phyloP scores from a whole-genome alignment of 2,888 invertebrate genomes.

The Pammene aurita region DNA sequence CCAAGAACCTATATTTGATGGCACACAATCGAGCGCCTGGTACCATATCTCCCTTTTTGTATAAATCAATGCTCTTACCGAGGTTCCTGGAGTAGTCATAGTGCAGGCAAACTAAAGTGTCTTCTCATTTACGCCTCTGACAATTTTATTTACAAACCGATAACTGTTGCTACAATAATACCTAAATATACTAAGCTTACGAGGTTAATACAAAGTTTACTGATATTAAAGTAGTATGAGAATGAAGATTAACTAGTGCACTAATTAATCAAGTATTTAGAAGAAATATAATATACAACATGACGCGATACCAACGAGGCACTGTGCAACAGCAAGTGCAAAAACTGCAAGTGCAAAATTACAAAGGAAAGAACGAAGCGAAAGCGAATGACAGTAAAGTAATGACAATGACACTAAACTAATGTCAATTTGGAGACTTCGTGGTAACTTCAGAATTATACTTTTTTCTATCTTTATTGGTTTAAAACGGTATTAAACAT shows the following conservation, averaged over 20 bases:
- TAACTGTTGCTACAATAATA: neutral
- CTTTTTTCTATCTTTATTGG: too few species aligned
- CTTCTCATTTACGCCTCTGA: neutral
- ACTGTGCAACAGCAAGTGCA: too few species aligned
- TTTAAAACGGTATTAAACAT: too few species aligned
- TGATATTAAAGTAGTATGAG: too few species aligned
- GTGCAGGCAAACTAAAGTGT: neutral
- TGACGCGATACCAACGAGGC: conserved; percentile 1
- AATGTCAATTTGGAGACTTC: neutral
- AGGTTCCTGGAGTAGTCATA: conserved; percentile 54
- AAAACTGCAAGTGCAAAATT: too few species aligned
- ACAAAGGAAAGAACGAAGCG: neutral
- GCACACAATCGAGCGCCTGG: too few species aligned
- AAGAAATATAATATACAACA: neutral
- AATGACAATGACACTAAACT: neutral
- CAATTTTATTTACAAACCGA: too few species aligned
- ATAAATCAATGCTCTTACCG: too few species aligned
- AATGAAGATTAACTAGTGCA: neutral
- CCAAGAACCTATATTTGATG: too few species aligned
- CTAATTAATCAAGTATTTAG: neutral
- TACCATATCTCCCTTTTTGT: too few species aligned
- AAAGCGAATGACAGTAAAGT: neutral
- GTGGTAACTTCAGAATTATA: neutral
- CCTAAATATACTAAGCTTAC: neutral
- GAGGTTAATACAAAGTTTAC: too few species aligned